Evolutionary conservation across 2,113 vertebrate genomes (phyloP).

Genomic region (Myiagra hebetior): DNA sequence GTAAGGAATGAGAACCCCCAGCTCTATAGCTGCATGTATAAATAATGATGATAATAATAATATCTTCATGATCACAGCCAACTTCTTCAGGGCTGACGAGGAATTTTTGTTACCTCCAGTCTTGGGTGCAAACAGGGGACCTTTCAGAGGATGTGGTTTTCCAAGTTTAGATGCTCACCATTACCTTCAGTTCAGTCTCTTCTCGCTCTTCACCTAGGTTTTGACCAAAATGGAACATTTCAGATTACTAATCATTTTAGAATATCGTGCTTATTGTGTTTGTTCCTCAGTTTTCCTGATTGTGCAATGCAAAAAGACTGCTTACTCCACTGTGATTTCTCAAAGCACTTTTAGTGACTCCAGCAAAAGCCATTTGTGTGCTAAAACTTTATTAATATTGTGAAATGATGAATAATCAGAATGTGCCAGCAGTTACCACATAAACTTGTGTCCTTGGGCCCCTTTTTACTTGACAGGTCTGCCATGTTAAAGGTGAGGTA

Average conservation of each 20-base stretch:
- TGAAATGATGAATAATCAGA: not conserved
- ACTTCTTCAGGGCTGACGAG: not conserved
- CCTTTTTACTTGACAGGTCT: not conserved
- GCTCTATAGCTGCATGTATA: not conserved
- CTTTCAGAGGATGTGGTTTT: not conserved
- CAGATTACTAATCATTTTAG: not conserved
- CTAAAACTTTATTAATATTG: conserved; percentile 39
- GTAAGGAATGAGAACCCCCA: not conserved
- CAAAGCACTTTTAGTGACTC: not conserved
- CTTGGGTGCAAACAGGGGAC: not conserved
- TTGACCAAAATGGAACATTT: not conserved
- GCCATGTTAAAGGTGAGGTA: not conserved
- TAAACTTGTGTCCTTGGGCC: not conserved
- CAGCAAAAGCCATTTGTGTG: not conserved
- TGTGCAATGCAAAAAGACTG: conserved; percentile 27
- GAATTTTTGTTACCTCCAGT: not conserved
- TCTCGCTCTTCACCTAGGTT: not conserved
- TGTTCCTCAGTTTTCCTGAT: not conserved
- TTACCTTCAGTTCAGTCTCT: not conserved
- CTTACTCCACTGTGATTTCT: conserved; percentile 19
- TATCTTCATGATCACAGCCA: not conserved
- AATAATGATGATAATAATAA: not conserved
- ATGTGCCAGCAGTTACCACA: conserved; percentile 20
- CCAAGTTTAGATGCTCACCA: not conserved
- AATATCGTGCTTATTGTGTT: not conserved